A percentile compares a stretch with the other conserved stretches of the same genome.
phyloP scores from a whole-genome alignment of 2,797 vertebrate species.

The Acanthurus leucopareius region DNA sequence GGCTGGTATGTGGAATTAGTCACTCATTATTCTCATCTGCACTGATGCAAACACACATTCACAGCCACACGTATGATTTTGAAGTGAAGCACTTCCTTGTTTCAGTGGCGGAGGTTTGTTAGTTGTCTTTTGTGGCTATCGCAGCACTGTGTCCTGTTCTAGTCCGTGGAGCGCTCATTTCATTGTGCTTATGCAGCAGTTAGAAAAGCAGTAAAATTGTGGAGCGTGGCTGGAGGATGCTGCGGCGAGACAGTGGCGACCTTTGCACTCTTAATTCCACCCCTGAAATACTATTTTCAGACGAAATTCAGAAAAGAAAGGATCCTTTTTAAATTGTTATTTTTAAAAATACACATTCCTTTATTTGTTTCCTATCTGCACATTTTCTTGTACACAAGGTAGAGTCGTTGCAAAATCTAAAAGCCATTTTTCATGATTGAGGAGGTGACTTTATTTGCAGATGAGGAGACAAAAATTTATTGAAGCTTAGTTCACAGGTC shows the following conservation, averaged over 20 bases:
- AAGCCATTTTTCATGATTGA: neutral
- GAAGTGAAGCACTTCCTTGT: constrained; percentile 68
- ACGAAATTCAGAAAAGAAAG: constrained; percentile 3
- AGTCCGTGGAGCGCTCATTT: constrained; percentile 26
- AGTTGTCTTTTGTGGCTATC: constrained; percentile 59
- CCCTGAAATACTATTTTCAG: constrained; percentile 37
- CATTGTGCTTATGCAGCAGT: constrained; percentile 62
- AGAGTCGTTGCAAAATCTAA: constrained; percentile 7
- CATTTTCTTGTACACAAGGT: neutral
- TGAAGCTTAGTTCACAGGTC: constrained; percentile 29
- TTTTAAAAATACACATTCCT: neutral
- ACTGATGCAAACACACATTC: constrained; percentile 71
- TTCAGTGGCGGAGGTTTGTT: constrained; percentile 57
- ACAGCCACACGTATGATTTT: constrained; percentile 53
- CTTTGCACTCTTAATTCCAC: constrained; percentile 52
- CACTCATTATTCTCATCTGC: constrained; percentile 76
- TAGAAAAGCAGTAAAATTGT: constrained; percentile 53
- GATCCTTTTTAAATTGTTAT: neutral
- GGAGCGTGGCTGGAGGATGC: constrained; percentile 58
- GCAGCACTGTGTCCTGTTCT: constrained; percentile 3
- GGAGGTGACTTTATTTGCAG: constrained; percentile 11
- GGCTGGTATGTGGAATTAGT: constrained; percentile 79
- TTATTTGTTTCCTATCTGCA: constrained; percentile 20
- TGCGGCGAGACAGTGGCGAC: constrained; percentile 49
- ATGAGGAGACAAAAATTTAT: constrained; percentile 19